Conservation (phyloP, 2,888 invertebrate genomes). For the Terebella lapidaria region DNA sequence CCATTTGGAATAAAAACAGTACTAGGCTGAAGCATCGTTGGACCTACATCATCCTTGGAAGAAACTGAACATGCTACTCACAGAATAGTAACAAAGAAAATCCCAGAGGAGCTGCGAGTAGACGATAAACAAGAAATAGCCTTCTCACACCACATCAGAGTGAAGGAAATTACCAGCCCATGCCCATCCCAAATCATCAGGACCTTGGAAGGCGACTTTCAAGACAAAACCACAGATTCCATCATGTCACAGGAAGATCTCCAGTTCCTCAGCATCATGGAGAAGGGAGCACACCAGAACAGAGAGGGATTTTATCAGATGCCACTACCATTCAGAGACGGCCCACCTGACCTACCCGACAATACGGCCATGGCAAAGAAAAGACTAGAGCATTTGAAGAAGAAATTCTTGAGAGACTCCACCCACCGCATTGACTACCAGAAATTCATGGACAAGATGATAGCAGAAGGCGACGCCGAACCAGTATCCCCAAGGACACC, state of each 20-base stretch:
- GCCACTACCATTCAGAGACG: slow-evolving; percentile 2
- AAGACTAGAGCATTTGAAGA: neutral
- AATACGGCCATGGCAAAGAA: neutral
- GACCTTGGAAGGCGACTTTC: neutral
- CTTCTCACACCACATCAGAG: neutral
- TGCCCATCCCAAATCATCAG: neutral
- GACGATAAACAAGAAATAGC: neutral
- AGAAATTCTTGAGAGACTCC: neutral
- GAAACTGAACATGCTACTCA: neutral
- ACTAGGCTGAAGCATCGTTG: slow-evolving; percentile 2
- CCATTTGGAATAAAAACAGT: too few species aligned
- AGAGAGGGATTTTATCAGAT: slow-evolving; percentile 1
- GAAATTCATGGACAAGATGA: slow-evolving; percentile 3
- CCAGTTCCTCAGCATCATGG: slow-evolving; percentile 1
- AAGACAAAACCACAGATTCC: neutral
- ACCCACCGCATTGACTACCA: neutral
- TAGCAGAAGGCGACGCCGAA: slow-evolving; percentile 5
- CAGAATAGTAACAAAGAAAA: too few species aligned
- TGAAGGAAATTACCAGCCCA: neutral
- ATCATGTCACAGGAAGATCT: slow-evolving; percentile 4
- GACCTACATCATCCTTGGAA: neutral
- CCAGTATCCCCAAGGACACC: neutral
- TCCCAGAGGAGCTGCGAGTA: too few species aligned
- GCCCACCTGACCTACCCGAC: slow-evolving; percentile 4
- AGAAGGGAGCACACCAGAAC: neutral